Conservation (phyloP, 2,113 vertebrate genomes). For the Danionella cerebrum region DNA sequence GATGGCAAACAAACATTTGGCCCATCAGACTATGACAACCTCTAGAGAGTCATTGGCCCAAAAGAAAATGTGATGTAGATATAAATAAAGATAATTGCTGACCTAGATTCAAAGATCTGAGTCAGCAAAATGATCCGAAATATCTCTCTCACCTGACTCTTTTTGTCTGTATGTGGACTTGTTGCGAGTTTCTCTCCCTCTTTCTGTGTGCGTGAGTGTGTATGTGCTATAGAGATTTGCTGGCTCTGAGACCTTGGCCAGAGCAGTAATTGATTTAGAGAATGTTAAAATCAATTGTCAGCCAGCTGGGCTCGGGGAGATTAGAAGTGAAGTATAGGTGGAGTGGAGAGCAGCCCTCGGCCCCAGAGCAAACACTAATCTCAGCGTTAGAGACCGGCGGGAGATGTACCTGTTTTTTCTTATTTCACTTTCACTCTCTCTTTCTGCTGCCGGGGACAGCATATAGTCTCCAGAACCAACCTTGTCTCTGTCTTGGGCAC, state of each 20-base stretch:
- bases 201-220: background rate
- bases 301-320: constrained; percentile 71
- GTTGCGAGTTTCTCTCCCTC: constrained; percentile 11
- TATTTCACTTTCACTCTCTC: constrained; percentile 45
- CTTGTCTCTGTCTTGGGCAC: background rate
- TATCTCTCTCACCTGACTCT: too few relatives aligned
- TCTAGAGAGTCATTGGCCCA: too few relatives aligned
- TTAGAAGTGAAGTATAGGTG: constrained; percentile 67
- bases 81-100: too few relatives aligned
- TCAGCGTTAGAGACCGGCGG: constrained; percentile 68
- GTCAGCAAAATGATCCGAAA: too few relatives aligned
- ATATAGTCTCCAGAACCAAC: constrained; percentile 47
- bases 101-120: too few relatives aligned
- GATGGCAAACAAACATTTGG: too few relatives aligned
- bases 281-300: constrained; percentile 74
- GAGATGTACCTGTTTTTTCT: constrained; percentile 71
- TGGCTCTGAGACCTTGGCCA: constrained; percentile 65
- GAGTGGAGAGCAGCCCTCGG: constrained; percentile 57
- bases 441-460: constrained; percentile 51
- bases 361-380: constrained; percentile 71
- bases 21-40: too few relatives aligned
- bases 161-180: too few relatives aligned
- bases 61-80: too few relatives aligned
- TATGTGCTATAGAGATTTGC: constrained; percentile 50
- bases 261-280: constrained; percentile 73